phyloP scores from a whole-genome alignment of 2,888 invertebrate genomes.

The Thysanoteuthis rhombus region DNA sequence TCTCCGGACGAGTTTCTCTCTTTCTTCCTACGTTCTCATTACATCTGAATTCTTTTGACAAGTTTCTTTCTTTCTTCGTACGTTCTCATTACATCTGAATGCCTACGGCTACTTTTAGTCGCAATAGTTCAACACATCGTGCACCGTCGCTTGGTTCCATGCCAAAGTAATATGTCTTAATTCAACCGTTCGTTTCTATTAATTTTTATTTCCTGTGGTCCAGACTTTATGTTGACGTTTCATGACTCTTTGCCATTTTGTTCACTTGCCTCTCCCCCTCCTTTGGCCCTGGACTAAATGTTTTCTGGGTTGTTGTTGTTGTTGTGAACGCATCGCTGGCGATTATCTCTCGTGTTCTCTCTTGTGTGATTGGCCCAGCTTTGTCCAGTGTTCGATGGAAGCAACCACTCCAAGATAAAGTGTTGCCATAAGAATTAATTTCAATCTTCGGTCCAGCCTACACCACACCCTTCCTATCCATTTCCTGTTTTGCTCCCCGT shows the following conservation, averaged over 20 bases:
- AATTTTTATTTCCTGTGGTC: background rate
- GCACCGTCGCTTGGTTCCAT: background rate
- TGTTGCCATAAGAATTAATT: background rate
- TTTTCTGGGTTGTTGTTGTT: background rate
- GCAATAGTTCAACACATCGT: background rate
- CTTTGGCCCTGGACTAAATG: background rate
- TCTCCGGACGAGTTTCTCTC: background rate
- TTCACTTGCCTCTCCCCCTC: background rate
- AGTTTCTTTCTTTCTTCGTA: background rate
- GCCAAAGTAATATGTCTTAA: slow-evolving; percentile 12
- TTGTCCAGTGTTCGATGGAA: background rate
- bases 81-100: background rate
- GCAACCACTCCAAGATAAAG: background rate
- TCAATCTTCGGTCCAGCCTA: background rate
- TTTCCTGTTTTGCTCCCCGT: background rate
- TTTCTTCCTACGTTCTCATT: background rate
- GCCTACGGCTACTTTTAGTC: background rate
- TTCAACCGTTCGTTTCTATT: slow-evolving; percentile 12
- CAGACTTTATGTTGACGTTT: slow-evolving; percentile 12
- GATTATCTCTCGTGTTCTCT: background rate
- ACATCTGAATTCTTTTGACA: background rate
- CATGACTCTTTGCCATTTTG: background rate
- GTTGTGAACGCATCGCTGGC: background rate
- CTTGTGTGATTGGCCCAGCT: background rate
- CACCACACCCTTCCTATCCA: background rate